These are phyloP conservation scores for Mythimna impura DNA, from an alignment of 2,888 invertebrate genomes.

Conservation along the genomic window DNA sequence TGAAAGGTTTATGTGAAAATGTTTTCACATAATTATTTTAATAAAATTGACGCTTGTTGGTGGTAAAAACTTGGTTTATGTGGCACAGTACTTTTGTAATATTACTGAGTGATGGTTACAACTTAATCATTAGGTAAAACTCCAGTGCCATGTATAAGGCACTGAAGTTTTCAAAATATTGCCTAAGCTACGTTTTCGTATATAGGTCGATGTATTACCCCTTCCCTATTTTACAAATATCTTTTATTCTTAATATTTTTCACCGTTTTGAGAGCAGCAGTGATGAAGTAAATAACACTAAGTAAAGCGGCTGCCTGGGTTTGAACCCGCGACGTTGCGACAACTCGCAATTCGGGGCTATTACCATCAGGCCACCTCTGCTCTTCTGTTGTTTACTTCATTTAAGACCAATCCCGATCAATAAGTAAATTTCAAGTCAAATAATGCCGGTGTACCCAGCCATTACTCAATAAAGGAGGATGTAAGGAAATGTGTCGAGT, in stretches of 20 bases:
- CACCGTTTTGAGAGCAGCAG: background rate
- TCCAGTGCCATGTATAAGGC: background rate
- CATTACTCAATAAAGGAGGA: slow-evolving; percentile 24
- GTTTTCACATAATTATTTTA: slow-evolving; percentile 13
- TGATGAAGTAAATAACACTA: background rate
- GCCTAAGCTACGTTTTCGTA: background rate
- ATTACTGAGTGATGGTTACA: background rate
- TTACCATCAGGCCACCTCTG: no score
- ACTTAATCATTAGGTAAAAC: background rate
- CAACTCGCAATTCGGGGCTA: background rate
- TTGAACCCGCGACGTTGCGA: background rate
- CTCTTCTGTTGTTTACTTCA: background rate
- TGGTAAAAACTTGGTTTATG: background rate
- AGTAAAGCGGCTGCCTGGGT: background rate
- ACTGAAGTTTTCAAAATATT: background rate
- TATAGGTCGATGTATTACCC: background rate
- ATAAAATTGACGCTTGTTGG: background rate
- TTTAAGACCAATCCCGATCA: background rate
- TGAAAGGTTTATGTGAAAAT: slow-evolving; percentile 10
- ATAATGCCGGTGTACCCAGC: background rate
- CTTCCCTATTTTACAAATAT: background rate
- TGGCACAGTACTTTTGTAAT: background rate
- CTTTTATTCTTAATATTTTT: no score
- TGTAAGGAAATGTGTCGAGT: slow-evolving; percentile 56
- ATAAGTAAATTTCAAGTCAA: slow-evolving; percentile 4